Percentiles rank a stretch among this genome's conserved stretches.
These are phyloP conservation scores for Mohoua ochrocephala DNA, from an alignment of 2,113 vertebrate genomes.

Conservation along the genomic window DNA sequence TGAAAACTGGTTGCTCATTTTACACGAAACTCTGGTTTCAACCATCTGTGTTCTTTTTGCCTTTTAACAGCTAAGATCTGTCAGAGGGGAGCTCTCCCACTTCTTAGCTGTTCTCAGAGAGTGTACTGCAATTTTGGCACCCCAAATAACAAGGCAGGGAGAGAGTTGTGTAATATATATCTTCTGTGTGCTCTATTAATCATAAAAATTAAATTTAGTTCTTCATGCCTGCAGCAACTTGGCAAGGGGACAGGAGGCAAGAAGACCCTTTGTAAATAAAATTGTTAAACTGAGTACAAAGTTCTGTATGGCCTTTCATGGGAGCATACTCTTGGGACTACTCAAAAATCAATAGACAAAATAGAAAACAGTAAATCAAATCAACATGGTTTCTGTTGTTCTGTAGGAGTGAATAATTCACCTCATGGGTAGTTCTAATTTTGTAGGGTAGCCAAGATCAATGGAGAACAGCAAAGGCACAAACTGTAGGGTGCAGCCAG, in stretches of 20 bases:
- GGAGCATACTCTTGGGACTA: neutral
- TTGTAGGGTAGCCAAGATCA: neutral
- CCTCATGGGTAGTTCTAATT: neutral
- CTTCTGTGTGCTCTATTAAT: neutral
- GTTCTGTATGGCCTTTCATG: neutral
- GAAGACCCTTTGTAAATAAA: neutral
- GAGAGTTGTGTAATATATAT: neutral
- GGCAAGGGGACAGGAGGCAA: neutral
- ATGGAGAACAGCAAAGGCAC: neutral
- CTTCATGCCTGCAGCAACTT: neutral
- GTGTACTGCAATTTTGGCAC: neutral
- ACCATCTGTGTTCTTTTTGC: neutral
- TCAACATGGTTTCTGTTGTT: neutral
- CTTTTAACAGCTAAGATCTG: neutral
- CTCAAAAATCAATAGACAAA: slow-evolving; percentile 13
- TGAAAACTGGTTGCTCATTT: neutral
- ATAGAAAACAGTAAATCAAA: slow-evolving; percentile 16
- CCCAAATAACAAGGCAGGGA: neutral
- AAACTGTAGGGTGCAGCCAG: neutral
- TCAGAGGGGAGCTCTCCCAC: neutral
- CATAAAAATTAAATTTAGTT: neutral
- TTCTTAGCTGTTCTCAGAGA: neutral
- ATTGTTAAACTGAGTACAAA: neutral
- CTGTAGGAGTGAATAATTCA: neutral
- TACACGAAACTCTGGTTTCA: neutral